Base-by-base conservation (phyloP, 2,113 vertebrate species). In the Eublepharis macularius region DNA sequence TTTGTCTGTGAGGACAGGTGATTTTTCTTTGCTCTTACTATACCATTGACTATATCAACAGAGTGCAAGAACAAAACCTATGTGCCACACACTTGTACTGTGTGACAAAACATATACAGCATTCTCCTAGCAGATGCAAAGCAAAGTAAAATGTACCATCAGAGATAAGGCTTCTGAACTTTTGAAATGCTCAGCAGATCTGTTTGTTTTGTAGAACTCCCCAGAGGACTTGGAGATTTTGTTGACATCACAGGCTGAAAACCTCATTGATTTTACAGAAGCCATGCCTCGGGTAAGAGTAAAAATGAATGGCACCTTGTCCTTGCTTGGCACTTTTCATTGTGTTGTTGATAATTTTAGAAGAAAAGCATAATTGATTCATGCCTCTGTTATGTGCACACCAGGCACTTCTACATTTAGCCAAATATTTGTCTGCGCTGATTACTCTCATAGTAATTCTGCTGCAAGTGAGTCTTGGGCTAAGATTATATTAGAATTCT, bases 231-330 rank as follows among this genome's bases (percentile, higher is more conserved):
- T 92, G 81, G 98, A 99, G 84, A 92, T 93, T 86, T 95, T 95
- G 81, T 86, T 94, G 11, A 89, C 95, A 72, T 93, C 94, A 26
- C 87, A 96, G 73, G 95, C 97, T 47, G 98, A 99, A 90, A 99
- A 99, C 97, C 96, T 99, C 86, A 98, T 98, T 77, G 98, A 99
- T 92, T 98, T 98, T 94, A 97, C 97, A n/a, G 98, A 98, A 92
- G 94, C 95, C 17, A 84, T 93, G 80, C 96, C 97, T 84, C 95
- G 93, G 91, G 98, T 98, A 96, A 96, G 94, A 92, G 82, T 91
- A 86, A 92, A 92, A 92, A 84, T 88, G 92, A 70, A 89, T 78
- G 83, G 49, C 63, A 36, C 24, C 21, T 6, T 29, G 7, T 63
- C 11, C 81, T 47, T 87, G 88, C 39, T 79, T 91, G 69, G 69